phyloP scores from a whole-genome alignment of 2,113 vertebrate genomes.

The Ivindomyrus marchei region DNA sequence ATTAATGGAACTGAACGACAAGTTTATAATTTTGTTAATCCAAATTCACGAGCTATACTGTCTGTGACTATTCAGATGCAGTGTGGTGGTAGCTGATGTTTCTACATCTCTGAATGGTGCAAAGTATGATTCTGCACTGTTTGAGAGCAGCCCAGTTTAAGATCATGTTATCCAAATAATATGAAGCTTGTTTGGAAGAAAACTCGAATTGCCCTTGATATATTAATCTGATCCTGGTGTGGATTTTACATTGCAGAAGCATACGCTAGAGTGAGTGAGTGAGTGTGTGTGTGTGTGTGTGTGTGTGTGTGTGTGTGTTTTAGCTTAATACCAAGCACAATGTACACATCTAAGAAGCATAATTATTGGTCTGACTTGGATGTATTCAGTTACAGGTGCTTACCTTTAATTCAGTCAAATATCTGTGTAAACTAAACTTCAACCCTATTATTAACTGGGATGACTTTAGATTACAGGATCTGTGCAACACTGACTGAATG shows the following conservation, averaged over 20 bases:
- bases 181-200: not conserved
- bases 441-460: not conserved
- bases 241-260: not conserved
- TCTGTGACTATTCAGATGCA: not conserved
- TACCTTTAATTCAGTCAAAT: not conserved
- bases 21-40: not conserved
- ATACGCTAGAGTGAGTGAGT: not conserved
- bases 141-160: not conserved
- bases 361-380: not conserved
- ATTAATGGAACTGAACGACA: not conserved
- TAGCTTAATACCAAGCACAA: not conserved
- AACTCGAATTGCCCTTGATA: not conserved
- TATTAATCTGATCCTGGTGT: not conserved
- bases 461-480: not conserved
- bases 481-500: not conserved
- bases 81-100: not conserved
- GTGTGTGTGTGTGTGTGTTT: too few relatives aligned
- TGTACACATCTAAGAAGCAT: not conserved
- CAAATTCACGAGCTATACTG: not conserved
- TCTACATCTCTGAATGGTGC: not conserved
- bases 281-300: too few relatives aligned
- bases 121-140: not conserved
- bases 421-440: not conserved
- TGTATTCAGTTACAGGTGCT: not conserved
- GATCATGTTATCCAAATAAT: not conserved